Conservation (phyloP, 2,797 vertebrate species). For the Gouania willdenowi region DNA sequence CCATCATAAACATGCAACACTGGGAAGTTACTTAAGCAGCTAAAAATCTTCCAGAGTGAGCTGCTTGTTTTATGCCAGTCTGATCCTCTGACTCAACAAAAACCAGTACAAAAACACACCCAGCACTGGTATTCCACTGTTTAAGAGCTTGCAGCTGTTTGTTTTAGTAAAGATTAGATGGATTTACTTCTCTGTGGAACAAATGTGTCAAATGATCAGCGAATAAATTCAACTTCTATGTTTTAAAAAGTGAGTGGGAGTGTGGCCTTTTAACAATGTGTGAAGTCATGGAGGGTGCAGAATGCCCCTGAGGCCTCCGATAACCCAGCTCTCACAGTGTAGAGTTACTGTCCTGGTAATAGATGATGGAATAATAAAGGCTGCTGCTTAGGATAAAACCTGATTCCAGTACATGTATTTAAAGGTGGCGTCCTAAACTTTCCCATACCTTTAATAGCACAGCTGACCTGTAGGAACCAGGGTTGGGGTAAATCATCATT, state of each 20-base stretch:
- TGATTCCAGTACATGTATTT: slow-evolving; percentile 31
- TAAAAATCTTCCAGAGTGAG: background rate
- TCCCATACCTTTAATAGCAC: slow-evolving; percentile 1
- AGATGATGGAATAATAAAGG: slow-evolving; percentile 43
- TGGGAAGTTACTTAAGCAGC: background rate
- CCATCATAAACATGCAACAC: too few relatives aligned
- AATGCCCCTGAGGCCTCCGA: slow-evolving; percentile 50
- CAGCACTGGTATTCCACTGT: slow-evolving; percentile 15
- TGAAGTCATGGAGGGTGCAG: slow-evolving; percentile 17
- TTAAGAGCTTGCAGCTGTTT: slow-evolving; percentile 28
- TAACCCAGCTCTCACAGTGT: slow-evolving; percentile 12
- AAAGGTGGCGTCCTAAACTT: background rate
- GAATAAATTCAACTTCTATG: slow-evolving; percentile 15
- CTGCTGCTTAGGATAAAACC: slow-evolving; percentile 47
- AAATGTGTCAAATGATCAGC: background rate
- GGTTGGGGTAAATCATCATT: too few relatives aligned
- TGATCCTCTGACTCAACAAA: slow-evolving; percentile 14
- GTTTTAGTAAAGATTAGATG: slow-evolving; percentile 38
- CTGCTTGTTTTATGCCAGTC: slow-evolving; percentile 12
- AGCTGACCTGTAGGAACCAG: slow-evolving; percentile 2
- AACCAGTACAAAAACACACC: slow-evolving; percentile 20
- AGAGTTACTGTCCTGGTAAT: slow-evolving; percentile 49
- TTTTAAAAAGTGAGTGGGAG: background rate
- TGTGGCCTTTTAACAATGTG: slow-evolving; percentile 9
- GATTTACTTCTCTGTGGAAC: slow-evolving; percentile 11